Percentiles rank a stretch among this genome's conserved stretches.
Conservation (phyloP, 2,888 invertebrate species). For the Nomada ruficornis region DNA sequence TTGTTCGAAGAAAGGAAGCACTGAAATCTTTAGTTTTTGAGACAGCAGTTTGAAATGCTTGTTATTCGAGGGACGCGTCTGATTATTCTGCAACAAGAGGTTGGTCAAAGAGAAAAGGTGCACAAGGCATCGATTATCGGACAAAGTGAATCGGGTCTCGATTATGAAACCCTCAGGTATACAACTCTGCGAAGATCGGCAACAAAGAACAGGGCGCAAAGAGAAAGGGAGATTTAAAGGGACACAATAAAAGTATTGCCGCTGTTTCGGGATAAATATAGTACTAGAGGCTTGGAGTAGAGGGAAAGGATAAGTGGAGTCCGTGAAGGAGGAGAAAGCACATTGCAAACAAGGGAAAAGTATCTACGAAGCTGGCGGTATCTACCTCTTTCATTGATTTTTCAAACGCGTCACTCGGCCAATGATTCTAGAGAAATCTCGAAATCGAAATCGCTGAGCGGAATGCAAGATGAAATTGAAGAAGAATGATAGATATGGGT, state of each 20-base stretch:
- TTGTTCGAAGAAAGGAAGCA: constrained; percentile 9
- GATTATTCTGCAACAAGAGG: constrained; percentile 10
- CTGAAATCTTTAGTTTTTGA: not conserved
- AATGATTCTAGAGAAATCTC: constrained; percentile 9
- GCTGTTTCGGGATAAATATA: constrained; percentile 74
- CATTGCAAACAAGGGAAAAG: constrained; percentile 42
- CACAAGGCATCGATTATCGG: not conserved
- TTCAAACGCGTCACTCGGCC: constrained; percentile 1
- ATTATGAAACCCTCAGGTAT: constrained; percentile 18
- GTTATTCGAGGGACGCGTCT: constrained; percentile 3
- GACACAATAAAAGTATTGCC: constrained; percentile 42
- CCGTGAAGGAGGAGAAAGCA: constrained; percentile 32
- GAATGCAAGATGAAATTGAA: constrained; percentile 6
- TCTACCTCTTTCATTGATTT: constrained; percentile 8
- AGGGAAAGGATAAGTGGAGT: constrained; percentile 61
- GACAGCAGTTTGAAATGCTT: constrained; percentile 1
- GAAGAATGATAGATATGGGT: constrained; percentile 15
- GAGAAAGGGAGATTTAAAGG: constrained; percentile 7
- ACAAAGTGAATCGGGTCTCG: not conserved
- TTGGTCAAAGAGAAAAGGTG: constrained; percentile 10
- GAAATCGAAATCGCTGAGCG: not conserved
- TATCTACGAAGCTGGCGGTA: constrained; percentile 1
- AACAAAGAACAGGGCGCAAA: not conserved
- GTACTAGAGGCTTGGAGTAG: constrained; percentile 66
- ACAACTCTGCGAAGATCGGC: not conserved